phyloP scores from a whole-genome alignment of 2,888 invertebrate species.

The Apomyelois bistriatella region DNA sequence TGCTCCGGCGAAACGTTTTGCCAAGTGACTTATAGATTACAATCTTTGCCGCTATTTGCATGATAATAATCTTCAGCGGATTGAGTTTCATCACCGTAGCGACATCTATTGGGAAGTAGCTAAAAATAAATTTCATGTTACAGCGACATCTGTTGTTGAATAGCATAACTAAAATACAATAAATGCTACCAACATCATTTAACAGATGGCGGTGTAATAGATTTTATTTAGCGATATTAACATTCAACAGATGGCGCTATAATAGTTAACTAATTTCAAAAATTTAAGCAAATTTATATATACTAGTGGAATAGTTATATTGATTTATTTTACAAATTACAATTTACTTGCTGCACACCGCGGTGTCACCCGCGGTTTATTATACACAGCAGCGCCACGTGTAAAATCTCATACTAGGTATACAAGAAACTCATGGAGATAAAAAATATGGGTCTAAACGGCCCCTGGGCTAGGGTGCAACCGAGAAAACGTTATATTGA shows the following conservation, averaged over 20 bases:
- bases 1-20: constrained; percentile 37
- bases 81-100: constrained; percentile 14
- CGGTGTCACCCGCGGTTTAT: too few relatives aligned
- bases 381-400: too few relatives aligned
- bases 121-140: background rate
- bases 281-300: too few relatives aligned
- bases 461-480: too few relatives aligned
- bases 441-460: too few relatives aligned
- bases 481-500: too few relatives aligned
- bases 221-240: background rate
- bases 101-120: constrained; percentile 37
- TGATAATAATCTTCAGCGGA: constrained; percentile 19
- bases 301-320: too few relatives aligned
- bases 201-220: background rate
- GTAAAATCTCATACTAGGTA: too few relatives aligned
- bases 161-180: background rate
- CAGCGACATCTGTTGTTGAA: constrained; percentile 2
- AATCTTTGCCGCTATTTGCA: constrained; percentile 24
- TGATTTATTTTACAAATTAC: too few relatives aligned
- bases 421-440: too few relatives aligned
- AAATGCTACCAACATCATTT: background rate
- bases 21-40: constrained; percentile 34
- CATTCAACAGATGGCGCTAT: background rate
- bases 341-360: too few relatives aligned
- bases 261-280: too few relatives aligned